These are phyloP conservation scores for Drosophila lowei DNA, from an alignment of 1,140 invertebrate genomes.

Conservation along the genomic window DNA sequence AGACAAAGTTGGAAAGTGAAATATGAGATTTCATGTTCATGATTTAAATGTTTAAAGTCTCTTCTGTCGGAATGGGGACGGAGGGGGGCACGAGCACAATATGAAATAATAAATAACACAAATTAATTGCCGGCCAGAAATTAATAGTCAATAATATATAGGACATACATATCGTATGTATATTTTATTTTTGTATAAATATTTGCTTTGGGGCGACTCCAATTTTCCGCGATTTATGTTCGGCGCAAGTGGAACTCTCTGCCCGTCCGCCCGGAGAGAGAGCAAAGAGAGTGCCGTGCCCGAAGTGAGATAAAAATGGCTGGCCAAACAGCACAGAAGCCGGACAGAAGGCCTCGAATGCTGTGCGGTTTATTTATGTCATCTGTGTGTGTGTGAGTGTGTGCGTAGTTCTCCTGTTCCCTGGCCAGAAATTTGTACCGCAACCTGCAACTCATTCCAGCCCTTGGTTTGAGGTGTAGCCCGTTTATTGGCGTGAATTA, in stretches of 20 bases:
- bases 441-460: no score
- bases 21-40: slow-evolving; percentile 25
- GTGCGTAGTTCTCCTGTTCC: no score
- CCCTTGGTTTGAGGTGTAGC: no score
- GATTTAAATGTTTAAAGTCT: slow-evolving; percentile 36
- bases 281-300: slow-evolving; percentile 42
- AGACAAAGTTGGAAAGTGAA: slow-evolving; percentile 29
- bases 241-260: background rate
- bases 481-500: no score
- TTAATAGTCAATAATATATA: slow-evolving; percentile 50
- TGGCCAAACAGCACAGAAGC: background rate
- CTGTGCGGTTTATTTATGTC: slow-evolving; percentile 18
- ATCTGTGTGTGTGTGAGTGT: no score
- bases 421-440: no score
- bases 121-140: slow-evolving; percentile 49
- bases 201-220: slow-evolving; percentile 32
- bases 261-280: background rate
- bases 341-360: no score
- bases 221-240: slow-evolving; percentile 30
- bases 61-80: background rate
- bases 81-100: background rate
- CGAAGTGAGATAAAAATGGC: slow-evolving; percentile 46
- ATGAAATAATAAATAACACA: slow-evolving; percentile 41
- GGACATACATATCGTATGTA: background rate
- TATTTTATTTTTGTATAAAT: background rate